Conservation (phyloP, 2,888 invertebrate species). For the Andricus curvator region DNA sequence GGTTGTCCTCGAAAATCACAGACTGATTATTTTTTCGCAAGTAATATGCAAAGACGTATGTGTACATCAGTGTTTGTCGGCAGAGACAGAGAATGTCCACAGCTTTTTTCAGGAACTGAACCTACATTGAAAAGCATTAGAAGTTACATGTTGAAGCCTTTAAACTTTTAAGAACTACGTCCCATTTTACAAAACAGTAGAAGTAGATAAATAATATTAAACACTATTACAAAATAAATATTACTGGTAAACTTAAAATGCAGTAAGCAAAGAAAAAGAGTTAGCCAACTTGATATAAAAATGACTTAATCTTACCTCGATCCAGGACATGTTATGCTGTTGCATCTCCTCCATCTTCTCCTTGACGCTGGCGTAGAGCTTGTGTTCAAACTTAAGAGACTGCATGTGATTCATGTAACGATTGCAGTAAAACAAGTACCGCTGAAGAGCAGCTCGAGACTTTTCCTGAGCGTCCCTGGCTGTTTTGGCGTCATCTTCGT, state of each 20-base stretch:
- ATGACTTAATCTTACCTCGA: constrained; percentile 84
- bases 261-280: too few species aligned
- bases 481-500: constrained; percentile 97
- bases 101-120: constrained; percentile 97
- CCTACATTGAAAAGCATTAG: too few species aligned
- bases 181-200: too few species aligned
- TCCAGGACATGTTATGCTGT: constrained; percentile 99
- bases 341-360: constrained; percentile 99
- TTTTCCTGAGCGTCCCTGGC: constrained; percentile 91
- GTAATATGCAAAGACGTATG: constrained; percentile 99
- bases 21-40: constrained; percentile 98
- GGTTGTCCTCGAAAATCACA: constrained; percentile 99
- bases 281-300: too few species aligned
- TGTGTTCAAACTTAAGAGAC: constrained; percentile 97
- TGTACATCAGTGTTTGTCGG: constrained; percentile 98
- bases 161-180: too few species aligned
- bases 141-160: too few species aligned
- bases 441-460: constrained; percentile 95
- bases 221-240: too few species aligned
- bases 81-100: constrained; percentile 98
- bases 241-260: too few species aligned
- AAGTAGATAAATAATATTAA: too few species aligned
- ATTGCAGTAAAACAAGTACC: constrained; percentile 95
- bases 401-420: constrained; percentile 99
- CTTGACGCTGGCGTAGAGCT: constrained; percentile 96